These are phyloP conservation scores for Hemichromis elongatus DNA, from an alignment of 2,113 vertebrate species.

Conservation along the genomic window DNA sequence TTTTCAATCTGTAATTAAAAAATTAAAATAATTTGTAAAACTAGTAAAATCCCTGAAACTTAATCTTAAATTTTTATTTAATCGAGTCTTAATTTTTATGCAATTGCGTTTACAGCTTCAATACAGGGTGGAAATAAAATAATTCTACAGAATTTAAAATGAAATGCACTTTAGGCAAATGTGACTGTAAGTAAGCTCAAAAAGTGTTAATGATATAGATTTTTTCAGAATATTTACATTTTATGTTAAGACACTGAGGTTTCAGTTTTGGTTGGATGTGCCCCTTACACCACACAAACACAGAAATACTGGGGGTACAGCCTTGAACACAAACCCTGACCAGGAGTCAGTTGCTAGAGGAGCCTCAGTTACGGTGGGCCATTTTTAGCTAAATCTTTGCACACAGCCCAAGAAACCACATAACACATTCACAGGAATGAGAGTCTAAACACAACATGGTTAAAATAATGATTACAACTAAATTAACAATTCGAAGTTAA, in stretches of 20 bases:
- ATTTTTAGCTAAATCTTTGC: neutral
- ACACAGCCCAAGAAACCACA: neutral
- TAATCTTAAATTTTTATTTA: too few relatives aligned
- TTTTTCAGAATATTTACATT: neutral
- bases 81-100: too few relatives aligned
- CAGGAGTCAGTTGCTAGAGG: neutral
- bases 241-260: neutral
- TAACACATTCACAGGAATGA: neutral
- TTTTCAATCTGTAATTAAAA: too few relatives aligned
- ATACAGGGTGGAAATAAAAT: neutral
- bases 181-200: too few relatives aligned
- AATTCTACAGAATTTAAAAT: too few relatives aligned
- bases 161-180: too few relatives aligned
- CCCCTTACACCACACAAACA: neutral
- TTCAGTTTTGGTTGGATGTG: neutral
- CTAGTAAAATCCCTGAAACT: too few relatives aligned
- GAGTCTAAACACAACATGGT: neutral
- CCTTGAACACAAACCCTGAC: neutral
- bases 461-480: neutral
- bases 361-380: neutral
- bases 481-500: neutral
- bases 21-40: too few relatives aligned
- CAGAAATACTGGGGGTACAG: neutral
- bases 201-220: neutral
- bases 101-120: too few relatives aligned